Conservation (phyloP, 2,113 vertebrate species). For the Recurvirostra avosetta region DNA sequence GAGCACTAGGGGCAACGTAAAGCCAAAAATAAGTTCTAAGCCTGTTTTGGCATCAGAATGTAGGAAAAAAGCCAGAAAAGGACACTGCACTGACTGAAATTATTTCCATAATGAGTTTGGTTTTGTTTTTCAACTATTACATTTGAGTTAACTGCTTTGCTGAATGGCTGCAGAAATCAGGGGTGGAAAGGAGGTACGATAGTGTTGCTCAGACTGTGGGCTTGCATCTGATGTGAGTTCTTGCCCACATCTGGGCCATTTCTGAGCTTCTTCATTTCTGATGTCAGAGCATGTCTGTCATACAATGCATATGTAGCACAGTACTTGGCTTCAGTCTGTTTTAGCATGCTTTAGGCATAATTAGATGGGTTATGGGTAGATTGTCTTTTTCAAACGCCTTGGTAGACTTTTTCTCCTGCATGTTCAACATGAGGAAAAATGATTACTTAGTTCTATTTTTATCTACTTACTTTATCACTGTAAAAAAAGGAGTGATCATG, state of each 20-base stretch:
- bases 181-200: not conserved
- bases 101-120: not conserved
- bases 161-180: not conserved
- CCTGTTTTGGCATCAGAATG: not conserved
- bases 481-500: not conserved
- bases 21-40: not conserved
- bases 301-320: not conserved
- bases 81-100: not conserved
- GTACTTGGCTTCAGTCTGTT: not conserved
- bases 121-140: not conserved
- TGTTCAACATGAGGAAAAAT: not conserved
- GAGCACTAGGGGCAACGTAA: not conserved
- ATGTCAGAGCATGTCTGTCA: not conserved
- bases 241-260: not conserved
- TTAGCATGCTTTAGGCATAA: not conserved
- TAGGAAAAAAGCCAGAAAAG: not conserved
- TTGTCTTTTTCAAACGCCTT: not conserved
- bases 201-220: not conserved
- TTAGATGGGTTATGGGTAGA: not conserved
- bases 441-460: not conserved
- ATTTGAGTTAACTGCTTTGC: not conserved
- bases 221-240: not conserved
- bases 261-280: not conserved
- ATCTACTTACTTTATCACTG: not conserved
- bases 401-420: not conserved